phyloP scores from a whole-genome alignment of 2,888 invertebrate genomes.

The Fragum whitleyi region DNA sequence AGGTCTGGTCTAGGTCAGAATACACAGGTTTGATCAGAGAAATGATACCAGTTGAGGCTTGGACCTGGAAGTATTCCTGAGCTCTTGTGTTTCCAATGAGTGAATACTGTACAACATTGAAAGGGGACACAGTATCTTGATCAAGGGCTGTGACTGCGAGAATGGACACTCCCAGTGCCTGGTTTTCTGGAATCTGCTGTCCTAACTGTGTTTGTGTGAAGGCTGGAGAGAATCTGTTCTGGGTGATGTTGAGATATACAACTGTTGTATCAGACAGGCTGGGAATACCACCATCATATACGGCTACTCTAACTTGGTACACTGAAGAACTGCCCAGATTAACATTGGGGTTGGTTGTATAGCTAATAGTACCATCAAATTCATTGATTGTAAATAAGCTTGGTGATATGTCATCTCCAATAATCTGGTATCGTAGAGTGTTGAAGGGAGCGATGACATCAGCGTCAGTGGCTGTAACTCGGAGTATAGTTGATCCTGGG shows the following conservation, averaged over 20 bases:
- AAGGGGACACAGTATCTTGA: conserved; percentile 69
- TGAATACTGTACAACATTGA: conserved; percentile 74
- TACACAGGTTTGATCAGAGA: conserved; percentile 73
- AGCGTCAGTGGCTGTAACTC: conserved; percentile 70
- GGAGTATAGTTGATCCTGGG: conserved; percentile 60
- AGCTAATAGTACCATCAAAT: conserved; percentile 67
- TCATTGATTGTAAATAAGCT: conserved; percentile 74
- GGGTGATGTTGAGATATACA: conserved; percentile 77
- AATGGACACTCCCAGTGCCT: conserved; percentile 67
- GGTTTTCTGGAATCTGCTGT: conserved; percentile 63
- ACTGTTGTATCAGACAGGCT: conserved; percentile 69
- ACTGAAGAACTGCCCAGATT: conserved; percentile 56
- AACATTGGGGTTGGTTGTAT: conserved; percentile 54
- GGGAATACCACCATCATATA: conserved; percentile 78
- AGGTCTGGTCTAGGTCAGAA: conserved; percentile 52
- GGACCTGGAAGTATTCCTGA: conserved; percentile 76
- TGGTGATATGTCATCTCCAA: conserved; percentile 77
- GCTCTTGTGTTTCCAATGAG: conserved; percentile 69
- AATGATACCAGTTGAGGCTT: conserved; percentile 72
- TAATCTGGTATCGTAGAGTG: conserved; percentile 74
- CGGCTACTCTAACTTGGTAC: conserved; percentile 78
- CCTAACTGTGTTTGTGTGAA: conserved; percentile 60
- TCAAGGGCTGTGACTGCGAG: conserved; percentile 64
- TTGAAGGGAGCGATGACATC: conserved; percentile 73
- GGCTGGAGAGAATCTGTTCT: conserved; percentile 78